Percentiles rank a stretch among this genome's conserved stretches.
Conservation (phyloP, 2,797 vertebrate species). For the Thripadectes ignobilis region DNA sequence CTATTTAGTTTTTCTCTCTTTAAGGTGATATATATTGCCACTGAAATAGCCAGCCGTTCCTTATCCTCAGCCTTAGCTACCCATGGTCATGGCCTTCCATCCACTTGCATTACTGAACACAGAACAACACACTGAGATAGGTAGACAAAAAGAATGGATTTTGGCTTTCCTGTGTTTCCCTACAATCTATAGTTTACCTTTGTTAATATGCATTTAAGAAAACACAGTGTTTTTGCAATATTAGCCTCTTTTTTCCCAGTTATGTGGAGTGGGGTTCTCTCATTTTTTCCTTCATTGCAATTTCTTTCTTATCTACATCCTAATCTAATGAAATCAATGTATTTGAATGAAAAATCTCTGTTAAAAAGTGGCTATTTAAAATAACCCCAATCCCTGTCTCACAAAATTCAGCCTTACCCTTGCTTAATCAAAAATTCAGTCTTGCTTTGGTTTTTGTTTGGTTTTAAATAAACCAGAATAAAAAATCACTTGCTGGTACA, state of each 20-base stretch:
- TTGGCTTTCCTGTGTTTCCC: background rate
- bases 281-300: background rate
- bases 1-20: background rate
- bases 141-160: background rate
- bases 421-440: background rate
- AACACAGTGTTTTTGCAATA: background rate
- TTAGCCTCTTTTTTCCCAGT: background rate
- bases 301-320: background rate
- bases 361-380: background rate
- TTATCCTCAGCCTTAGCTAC: background rate
- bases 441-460: no score
- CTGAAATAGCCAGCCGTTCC: background rate
- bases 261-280: fast-evolving
- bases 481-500: background rate
- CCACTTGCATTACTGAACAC: background rate
- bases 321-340: background rate
- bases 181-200: background rate
- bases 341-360: background rate
- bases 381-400: background rate
- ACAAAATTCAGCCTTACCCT: background rate
- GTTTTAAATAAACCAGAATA: background rate
- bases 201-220: background rate
- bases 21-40: background rate
- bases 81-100: background rate
- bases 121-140: background rate